phyloP scores from a whole-genome alignment of 2,888 invertebrate genomes.

The Andrena dorsata region DNA sequence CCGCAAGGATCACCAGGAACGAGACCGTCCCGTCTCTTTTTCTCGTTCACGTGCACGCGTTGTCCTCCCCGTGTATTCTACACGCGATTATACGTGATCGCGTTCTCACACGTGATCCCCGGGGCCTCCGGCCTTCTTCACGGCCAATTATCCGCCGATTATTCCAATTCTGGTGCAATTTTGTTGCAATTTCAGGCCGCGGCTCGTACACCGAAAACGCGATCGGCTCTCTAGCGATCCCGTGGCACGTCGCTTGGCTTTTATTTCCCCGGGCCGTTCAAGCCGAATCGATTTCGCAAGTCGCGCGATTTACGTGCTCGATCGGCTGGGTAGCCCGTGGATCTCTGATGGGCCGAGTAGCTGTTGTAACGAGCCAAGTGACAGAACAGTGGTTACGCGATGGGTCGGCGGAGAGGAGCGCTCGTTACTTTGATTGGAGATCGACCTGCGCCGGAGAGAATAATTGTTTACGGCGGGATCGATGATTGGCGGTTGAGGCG shows the following conservation, averaged over 20 bases:
- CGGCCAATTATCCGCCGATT: conserved; percentile 45
- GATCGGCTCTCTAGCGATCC: too few species aligned
- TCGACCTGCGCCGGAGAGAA: neutral
- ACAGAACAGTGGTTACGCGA: conserved; percentile 36
- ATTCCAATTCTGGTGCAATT: conserved; percentile 50
- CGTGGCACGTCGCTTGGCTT: too few species aligned
- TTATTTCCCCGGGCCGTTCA: too few species aligned
- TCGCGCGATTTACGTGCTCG: neutral
- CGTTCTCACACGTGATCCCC: conserved; percentile 22
- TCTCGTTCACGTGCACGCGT: conserved; percentile 36
- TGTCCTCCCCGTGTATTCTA: conserved; percentile 50
- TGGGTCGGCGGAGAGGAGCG: neutral
- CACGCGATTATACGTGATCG: conserved; percentile 26
- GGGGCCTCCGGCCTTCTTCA: neutral
- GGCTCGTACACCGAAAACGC: too few species aligned
- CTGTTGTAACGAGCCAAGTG: conserved; percentile 43
- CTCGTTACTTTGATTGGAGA: conserved; percentile 2
- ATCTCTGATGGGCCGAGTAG: conserved; percentile 4
- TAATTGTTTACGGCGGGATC: neutral
- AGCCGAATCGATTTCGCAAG: neutral
- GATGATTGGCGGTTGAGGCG: too few species aligned
- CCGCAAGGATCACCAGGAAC: conserved; percentile 53
- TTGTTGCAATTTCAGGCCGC: neutral
- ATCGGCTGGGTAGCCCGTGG: conserved; percentile 4
- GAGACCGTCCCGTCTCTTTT: conserved; percentile 50